Percentiles rank a stretch among this genome's conserved stretches.
Conservation (phyloP, 2,113 vertebrate genomes). For the Phoenicopterus ruber region DNA sequence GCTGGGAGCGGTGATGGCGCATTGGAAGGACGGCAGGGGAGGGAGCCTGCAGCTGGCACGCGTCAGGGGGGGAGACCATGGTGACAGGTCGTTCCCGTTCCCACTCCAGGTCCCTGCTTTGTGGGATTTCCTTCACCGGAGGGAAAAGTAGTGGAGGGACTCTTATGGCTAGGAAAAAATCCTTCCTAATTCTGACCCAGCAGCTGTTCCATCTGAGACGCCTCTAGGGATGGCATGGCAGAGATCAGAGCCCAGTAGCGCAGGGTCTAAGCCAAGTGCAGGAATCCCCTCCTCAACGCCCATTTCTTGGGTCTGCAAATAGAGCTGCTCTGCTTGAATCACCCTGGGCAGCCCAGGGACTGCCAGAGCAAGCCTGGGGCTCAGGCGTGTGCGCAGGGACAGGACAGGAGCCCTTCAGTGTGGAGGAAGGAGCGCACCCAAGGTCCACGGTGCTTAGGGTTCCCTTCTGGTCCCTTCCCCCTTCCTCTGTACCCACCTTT, state of each 20-base stretch:
- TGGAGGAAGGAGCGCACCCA: neutral
- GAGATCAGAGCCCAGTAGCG: slow-evolving; percentile 34
- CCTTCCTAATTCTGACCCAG: slow-evolving; percentile 53
- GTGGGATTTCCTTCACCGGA: neutral
- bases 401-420: neutral
- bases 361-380: neutral
- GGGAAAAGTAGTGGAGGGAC: neutral
- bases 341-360: neutral
- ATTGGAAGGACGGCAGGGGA: neutral
- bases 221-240: slow-evolving; percentile 37
- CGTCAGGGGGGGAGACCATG: neutral
- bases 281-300: neutral
- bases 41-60: neutral
- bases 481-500: neutral
- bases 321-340: neutral
- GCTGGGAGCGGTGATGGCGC: neutral
- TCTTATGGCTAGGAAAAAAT: slow-evolving; percentile 41
- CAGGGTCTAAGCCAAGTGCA: neutral
- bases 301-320: neutral
- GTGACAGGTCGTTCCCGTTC: neutral
- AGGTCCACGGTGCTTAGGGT: neutral
- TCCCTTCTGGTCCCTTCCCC: neutral
- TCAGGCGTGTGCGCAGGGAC: neutral
- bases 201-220: slow-evolving; percentile 53
- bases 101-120: neutral